These are phyloP conservation scores for Spilogale gracilis DNA, from an alignment of 2,113 vertebrate genomes.

Conservation along the genomic window DNA sequence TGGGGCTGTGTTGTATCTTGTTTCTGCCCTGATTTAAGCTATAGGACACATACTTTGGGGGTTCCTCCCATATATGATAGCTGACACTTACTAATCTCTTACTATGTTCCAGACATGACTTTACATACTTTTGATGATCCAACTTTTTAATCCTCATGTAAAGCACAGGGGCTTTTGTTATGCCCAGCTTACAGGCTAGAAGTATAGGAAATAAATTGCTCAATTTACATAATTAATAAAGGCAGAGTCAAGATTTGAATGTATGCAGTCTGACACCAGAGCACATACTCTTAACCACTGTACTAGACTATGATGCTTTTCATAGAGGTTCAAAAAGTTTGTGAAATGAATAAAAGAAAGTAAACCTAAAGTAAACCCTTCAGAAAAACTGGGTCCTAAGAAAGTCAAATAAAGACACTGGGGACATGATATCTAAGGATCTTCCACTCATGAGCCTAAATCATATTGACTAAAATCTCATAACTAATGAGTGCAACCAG, in stretches of 20 bases:
- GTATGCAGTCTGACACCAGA: background rate
- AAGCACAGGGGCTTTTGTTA: conserved; percentile 9
- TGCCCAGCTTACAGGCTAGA: background rate
- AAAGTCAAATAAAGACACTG: background rate
- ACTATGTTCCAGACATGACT: background rate
- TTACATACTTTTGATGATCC: background rate
- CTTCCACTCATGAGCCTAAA: background rate
- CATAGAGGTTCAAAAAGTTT: background rate
- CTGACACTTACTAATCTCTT: conserved; percentile 41
- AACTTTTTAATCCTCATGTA: conserved; percentile 23
- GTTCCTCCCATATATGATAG: background rate
- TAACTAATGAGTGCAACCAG: background rate
- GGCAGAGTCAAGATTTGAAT: background rate
- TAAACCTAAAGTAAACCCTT: background rate
- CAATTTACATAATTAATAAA: background rate
- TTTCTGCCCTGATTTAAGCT: background rate
- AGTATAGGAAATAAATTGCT: background rate
- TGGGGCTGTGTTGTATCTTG: background rate
- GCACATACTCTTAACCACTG: background rate
- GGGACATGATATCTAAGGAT: background rate
- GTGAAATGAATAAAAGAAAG: background rate
- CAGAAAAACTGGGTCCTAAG: background rate
- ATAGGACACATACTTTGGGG: background rate
- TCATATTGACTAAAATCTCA: background rate
- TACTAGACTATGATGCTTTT: background rate